Evolutionary conservation across 2,113 vertebrate species (phyloP), one percentile per base, ranked within the genome.

Genomic region (Pseudopipra pipra): DNA sequence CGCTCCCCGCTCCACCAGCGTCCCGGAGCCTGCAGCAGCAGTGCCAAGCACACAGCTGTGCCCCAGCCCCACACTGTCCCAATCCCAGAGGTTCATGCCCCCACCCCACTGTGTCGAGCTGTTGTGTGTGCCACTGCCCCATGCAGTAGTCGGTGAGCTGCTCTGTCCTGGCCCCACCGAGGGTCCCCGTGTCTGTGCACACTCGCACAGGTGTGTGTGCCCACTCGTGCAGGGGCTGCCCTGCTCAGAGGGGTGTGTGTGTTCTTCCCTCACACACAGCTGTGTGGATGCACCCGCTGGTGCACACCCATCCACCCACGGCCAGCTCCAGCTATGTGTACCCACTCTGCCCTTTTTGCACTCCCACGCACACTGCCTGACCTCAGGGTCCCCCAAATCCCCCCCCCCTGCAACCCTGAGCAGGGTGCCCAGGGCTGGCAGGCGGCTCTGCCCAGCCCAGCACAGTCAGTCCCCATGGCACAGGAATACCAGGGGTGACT

Each of bases 181-280:
- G 44, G 41, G n/a, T 62, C 52, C 47, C n/a, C 0, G 0, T 8
- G 39, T 54, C 49, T 6, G 23, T 7, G 33, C 41, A 6, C 5
- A 9, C 18, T 70, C 6, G 37, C 65, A 30, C 22, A 4, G 35
- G 27, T 5, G 1, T 9, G 8, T 28, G 63, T 41, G 37, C 28
- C 11, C 11, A 0, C 35, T 30, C 1, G 1, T 13, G n/a, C 24
- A 1, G 0, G 3, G 51, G 59, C 66, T 78, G 66, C 72, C 37
- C 0, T 0, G 3, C 11, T 51, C 39, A 1, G 18, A 4, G 35
- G 37, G 6, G 14, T 3, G 41, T 1, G 4, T 35, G 83, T 1
- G 1, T 39, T 39, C 30, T 27, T 44, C 20, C 46, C 27, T 20
- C 22, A 2, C 0, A 2, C 39, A 1, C 59, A 24, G 43, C 59